Base-by-base conservation (phyloP, 2,797 vertebrate species). In the Helarctos malayanus region DNA sequence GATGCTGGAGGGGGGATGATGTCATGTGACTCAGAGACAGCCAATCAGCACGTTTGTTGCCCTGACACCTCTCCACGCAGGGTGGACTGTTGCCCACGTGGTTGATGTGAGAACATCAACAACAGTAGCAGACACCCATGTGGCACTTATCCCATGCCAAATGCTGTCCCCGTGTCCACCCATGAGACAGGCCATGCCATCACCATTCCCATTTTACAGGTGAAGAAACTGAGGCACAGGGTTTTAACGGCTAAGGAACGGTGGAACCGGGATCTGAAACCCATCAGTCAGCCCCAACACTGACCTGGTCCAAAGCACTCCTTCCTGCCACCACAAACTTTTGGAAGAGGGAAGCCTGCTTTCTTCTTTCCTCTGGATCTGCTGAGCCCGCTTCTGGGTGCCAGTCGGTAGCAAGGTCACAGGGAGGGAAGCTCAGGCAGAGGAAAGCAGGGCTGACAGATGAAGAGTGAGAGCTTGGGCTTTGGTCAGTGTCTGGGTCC, bases 81-180 rank as follows among this genome's bases (percentile, higher is more conserved):
- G 45, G 86, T 3, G 63, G 81, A 7, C 54, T 5, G 0, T 56
- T 79, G 25, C 23, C 10, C 65, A 29, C 0, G 0, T 23, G 65
- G 14, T 18, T 19, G 10, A 19, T 10, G 38, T 14, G 23, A 23
- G 25, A 59, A 15, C 25, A 23, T 45, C 38, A 29, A 13, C 5
- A 59, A 27, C 76, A 38, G 0, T 2, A 19, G 45, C 38, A 16
- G 45, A 61, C 23, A 5, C 7, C 0, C 0, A 25, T 2, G 12
- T 12, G 6, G 23, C 5, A 1, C 25, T 6, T 6, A 1, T 15
- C 32, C 0, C 1, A 0, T 7, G 25, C n/a, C 54, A 63, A 12
- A 3, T 21, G 3, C 15, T 2, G 10, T 6, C 81, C n/a, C 16
- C 5, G 0, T 3, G 6, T 21, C 25, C 41, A 13, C 79, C 10